Evolutionary conservation across 37 sponge, comb jelly and placozoan species (phyloP), one percentile per base, ranked within the genome.

Genomic region (Spongilla lacustris): DNA sequence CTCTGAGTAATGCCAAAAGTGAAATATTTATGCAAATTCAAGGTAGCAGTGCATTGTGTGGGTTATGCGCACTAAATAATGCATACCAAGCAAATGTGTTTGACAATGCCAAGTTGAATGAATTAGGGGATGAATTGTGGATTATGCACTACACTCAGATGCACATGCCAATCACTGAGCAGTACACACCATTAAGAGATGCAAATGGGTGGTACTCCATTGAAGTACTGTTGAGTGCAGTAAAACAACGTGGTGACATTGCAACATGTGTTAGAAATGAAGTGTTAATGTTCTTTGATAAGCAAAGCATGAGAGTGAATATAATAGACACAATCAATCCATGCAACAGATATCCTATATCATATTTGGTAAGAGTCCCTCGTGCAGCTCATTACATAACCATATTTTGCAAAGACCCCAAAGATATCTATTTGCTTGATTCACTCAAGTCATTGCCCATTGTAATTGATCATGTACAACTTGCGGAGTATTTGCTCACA

Each of bases 11-110:
- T 58, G 58, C 58, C 58, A 19, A 58, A 58, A 58, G 58, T 58
- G n/a, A n/a, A n/a, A n/a, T n/a, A n/a, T n/a, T n/a, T 58, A 58
- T 58, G 58, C 58, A 58, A 58, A 58, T 58, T 58, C 58, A 58
- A 58, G 58, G 58, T 58, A 58, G 58, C 21, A 58, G 19, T 58
- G 58, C 58, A 58, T 17, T 58, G 58, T 58, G 58, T 58, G 58
- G 58, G 58, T 58, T 58, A 17, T 58, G 58, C 21, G 58, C 58
- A 58, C 21, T 58, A 58, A 58, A 58, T 58, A 58, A 58, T 58
- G 58, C 58, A 58, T 58, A 58, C 58, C 58, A 58, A 58, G 58
- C 21, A 58, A 58, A 58, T 58, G 14, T 58, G 58, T 58, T 41
- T 58, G 58, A 58, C 58, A 58, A 58, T 17, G 58, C 21, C 14